These are phyloP conservation scores for Paragorgia papillata DNA, from an alignment of 92 coral and sea anemone genomes.

Conservation along the genomic window DNA sequence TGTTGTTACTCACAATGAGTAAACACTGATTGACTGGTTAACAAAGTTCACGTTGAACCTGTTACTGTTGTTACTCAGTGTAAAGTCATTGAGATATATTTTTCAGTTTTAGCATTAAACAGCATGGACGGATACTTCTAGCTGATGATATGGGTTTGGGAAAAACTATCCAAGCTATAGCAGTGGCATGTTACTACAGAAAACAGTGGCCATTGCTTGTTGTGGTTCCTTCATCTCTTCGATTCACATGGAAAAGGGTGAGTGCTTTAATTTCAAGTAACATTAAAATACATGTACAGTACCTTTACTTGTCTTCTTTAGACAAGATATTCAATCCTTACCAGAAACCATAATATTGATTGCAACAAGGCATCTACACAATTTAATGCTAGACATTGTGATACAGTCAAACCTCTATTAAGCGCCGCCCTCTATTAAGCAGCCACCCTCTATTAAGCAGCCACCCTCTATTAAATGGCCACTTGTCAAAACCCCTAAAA, in stretches of 20 bases:
- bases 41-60: no score
- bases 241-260: constrained; percentile 93
- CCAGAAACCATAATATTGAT: no score
- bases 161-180: constrained; percentile 93
- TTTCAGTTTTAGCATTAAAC: constrained; percentile 77
- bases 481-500: no score
- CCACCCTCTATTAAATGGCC: no score
- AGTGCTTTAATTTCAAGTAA: not conserved
- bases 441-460: no score
- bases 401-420: no score
- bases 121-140: constrained; percentile 90
- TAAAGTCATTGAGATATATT: not conserved
- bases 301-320: not conserved
- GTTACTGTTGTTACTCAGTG: no score
- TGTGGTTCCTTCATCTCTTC: constrained; percentile 88
- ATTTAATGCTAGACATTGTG: no score
- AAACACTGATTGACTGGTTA: no score
- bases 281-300: not conserved
- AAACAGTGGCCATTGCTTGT: constrained; percentile 91
- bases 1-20: no score
- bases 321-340: not conserved
- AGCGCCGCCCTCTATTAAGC: no score
- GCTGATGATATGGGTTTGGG: constrained; percentile 99
- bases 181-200: constrained; percentile 91
- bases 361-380: no score